Evolutionary conservation across 2,888 invertebrate genomes (phyloP).

Genomic region (Creontiades dilutus): DNA sequence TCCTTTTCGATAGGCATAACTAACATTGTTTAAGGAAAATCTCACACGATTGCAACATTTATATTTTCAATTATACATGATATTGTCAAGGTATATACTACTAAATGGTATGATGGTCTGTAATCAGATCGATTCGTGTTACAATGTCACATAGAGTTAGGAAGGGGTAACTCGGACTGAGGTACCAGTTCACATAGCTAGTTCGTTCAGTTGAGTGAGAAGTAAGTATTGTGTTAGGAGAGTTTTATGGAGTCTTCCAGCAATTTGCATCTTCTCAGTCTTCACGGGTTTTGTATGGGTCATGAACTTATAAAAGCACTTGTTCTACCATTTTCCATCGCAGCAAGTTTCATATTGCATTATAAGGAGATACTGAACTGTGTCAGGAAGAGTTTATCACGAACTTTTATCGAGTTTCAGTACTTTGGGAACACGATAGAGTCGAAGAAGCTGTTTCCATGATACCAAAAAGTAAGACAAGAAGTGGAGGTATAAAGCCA

Average conservation of each 20-base stretch:
- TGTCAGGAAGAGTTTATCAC: neutral
- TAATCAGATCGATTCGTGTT: too few species aligned
- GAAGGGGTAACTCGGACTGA: too few species aligned
- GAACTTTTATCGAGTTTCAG: neutral
- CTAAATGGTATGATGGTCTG: too few species aligned
- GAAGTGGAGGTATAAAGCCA: constrained; percentile 11
- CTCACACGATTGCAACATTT: too few species aligned
- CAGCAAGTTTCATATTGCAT: constrained; percentile 24
- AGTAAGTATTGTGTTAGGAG: neutral
- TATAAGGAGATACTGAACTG: neutral
- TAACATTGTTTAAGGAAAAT: too few species aligned
- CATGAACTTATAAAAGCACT: constrained; percentile 39
- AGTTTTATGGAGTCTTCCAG: neutral
- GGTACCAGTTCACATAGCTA: neutral
- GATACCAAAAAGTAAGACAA: constrained; percentile 13
- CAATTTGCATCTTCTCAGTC: neutral
- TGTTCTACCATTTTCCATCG: constrained; percentile 4
- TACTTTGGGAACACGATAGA: neutral
- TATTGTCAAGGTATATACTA: too few species aligned
- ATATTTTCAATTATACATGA: too few species aligned
- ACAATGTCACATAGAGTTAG: too few species aligned
- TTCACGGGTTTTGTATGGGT: neutral
- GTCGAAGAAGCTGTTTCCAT: neutral
- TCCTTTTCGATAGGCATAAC: too few species aligned
- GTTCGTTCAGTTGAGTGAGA: neutral